Base-by-base conservation (phyloP, 2,888 invertebrate genomes). In the Amphimallon solstitiale region DNA sequence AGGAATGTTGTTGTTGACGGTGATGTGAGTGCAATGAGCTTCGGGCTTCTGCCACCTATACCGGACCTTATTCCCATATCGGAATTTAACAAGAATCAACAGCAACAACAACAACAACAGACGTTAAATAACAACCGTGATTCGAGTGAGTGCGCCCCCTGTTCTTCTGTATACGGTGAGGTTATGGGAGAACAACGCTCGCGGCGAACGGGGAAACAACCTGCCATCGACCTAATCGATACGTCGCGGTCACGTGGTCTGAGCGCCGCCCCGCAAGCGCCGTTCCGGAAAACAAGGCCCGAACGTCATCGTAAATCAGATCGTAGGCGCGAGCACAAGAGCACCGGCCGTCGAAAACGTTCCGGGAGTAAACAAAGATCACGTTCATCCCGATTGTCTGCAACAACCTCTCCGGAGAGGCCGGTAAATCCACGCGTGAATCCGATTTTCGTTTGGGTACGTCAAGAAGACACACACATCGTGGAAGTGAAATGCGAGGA, bases 401-500 rank as follows among this genome's bases (percentile, higher is more conserved):
- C 73, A 68, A n/a, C n/a, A n/a, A 71, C 75, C 65, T 76, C 78
- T 60, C 78, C 77, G 45, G 81, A 81, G 67, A 76, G 81, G 75
- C 82, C 87, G 61, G 80, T 85, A 78, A 84, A 83, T 76, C 86
- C 91, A 74, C 88, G 89, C 67, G 89, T 92, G 74, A 91, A 92
- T 78, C 93, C 93, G 72, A 91, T 94, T 72, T 94, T 94, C 82
- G 86, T 94, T 73, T 94, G 93, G 93, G 91, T 92, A 70, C 90
- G 91, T 79, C 92, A 92, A 81, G 88, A 88, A 75, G 91, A 92
- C 82, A 91, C 91, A 70, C 88, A 88, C 79, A 92, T 94, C 81
- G 89, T 92, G 79, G 91, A 92, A 82, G 93, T 94, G 75, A 89
- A 90, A 82, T 93, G 93, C 84, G 94, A 94, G 83, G 93, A 94